Evolutionary conservation across 2,113 vertebrate species (phyloP).

Genomic region (Periophthalmus modestus): DNA sequence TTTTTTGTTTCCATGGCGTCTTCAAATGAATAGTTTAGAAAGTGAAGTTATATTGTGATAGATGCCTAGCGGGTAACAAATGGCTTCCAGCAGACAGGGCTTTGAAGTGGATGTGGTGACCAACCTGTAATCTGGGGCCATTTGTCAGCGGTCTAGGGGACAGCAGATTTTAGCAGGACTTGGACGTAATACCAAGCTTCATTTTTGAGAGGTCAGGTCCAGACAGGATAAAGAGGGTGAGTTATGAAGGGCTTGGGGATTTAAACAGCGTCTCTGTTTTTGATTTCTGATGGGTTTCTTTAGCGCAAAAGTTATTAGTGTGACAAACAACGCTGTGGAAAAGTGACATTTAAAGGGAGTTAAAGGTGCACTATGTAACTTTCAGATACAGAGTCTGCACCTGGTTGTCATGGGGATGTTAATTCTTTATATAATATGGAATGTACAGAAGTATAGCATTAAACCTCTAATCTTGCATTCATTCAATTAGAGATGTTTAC

Average conservation of each 20-base stretch:
- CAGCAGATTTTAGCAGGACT: conserved; percentile 45
- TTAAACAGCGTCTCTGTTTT: conserved; percentile 36
- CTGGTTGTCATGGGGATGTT: no score
- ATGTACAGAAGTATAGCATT: no score
- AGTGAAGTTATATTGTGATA: conserved; percentile 66
- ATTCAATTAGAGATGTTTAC: no score
- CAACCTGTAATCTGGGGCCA: conserved; percentile 67
- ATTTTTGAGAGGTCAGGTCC: conserved; percentile 54
- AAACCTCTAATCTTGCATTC: no score
- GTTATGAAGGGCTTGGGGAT: conserved; percentile 36
- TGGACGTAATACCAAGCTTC: conserved; percentile 46
- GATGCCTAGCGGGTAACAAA: conserved; percentile 66
- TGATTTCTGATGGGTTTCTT: conserved; percentile 35
- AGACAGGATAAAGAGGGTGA: conserved; percentile 27
- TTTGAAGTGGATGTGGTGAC: conserved; percentile 63
- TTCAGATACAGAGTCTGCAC: no score
- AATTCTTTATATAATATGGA: no score
- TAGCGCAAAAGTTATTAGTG: background rate
- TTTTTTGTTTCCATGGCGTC: conserved; percentile 63
- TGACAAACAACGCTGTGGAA: background rate
- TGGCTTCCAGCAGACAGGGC: conserved; percentile 67
- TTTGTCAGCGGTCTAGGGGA: conserved; percentile 57
- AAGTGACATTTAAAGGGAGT: background rate
- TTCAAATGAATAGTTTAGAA: conserved; percentile 74
- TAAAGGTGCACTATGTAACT: background rate